These are phyloP conservation scores for Psammodynastes pulverulentus DNA, from an alignment of 2,113 vertebrate genomes.

Conservation along the genomic window DNA sequence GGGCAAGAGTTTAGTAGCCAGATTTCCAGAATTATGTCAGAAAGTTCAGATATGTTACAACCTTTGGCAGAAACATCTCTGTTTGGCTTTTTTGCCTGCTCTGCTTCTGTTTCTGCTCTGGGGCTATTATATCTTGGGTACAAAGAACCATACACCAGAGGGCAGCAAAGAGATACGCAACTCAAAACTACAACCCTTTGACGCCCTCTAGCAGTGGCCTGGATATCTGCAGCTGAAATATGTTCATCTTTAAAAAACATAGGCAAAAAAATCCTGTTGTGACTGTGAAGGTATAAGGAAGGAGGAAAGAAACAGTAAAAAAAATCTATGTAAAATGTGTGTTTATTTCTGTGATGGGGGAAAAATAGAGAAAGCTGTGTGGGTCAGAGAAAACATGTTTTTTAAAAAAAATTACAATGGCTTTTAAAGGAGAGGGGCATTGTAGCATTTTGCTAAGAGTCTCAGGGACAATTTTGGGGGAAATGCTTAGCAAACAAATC, in stretches of 20 bases:
- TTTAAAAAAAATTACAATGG: neutral
- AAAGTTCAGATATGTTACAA: neutral
- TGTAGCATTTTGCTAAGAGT: neutral
- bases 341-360: neutral
- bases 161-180: neutral
- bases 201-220: neutral
- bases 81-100: neutral
- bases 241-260: neutral
- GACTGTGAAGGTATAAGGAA: neutral
- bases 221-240: neutral
- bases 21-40: neutral
- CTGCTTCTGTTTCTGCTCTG: neutral
- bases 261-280: neutral
- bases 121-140: neutral
- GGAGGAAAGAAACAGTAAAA: neutral
- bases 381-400: neutral
- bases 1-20: neutral
- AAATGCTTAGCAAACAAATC: neutral
- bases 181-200: neutral
- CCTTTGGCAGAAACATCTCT: neutral
- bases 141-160: neutral
- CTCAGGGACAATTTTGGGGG: neutral
- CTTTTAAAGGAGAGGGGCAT: neutral
- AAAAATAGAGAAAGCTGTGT: neutral
- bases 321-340: neutral